These are phyloP conservation scores for Leptinotarsa undecemlineata DNA, from an alignment of 1,140 invertebrate genomes.

Conservation along the genomic window DNA sequence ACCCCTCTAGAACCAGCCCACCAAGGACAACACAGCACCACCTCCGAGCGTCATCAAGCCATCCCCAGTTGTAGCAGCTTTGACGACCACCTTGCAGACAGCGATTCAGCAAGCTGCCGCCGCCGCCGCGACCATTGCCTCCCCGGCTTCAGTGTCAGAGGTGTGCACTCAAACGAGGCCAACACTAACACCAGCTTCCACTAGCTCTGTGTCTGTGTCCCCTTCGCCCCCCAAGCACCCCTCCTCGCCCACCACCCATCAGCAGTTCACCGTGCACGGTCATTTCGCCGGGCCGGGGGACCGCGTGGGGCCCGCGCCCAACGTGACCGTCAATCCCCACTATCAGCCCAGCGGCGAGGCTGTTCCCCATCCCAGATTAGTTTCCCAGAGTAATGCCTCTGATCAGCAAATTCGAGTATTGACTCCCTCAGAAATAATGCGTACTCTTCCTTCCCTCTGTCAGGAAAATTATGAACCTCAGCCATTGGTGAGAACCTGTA, in stretches of 20 bases:
- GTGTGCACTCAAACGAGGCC: constrained; percentile 52
- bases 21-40: constrained; percentile 58
- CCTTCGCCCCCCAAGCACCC: constrained; percentile 46
- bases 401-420: constrained; percentile 83
- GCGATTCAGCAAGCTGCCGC: constrained; percentile 31
- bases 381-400: constrained; percentile 45
- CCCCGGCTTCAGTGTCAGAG: constrained; percentile 46
- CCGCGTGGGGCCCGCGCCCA: constrained; percentile 58
- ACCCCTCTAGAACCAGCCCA: constrained; percentile 59
- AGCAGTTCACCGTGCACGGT: constrained; percentile 54
- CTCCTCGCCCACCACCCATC: constrained; percentile 48
- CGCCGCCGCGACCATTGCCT: constrained; percentile 31
- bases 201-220: constrained; percentile 52
- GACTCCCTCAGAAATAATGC: constrained; percentile 84
- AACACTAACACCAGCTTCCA: constrained; percentile 52
- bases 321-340: constrained; percentile 64
- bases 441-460: constrained; percentile 77
- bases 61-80: constrained; percentile 37
- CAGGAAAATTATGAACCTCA: constrained; percentile 70
- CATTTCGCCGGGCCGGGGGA: constrained; percentile 53
- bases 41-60: constrained; percentile 38
- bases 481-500: constrained; percentile 62
- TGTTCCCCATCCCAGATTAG: constrained; percentile 29
- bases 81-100: constrained; percentile 37
- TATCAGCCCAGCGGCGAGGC: constrained; percentile 46